A percentile compares a stretch with the other conserved stretches of the same genome.
phyloP scores from a whole-genome alignment of 2,888 invertebrate species.

The Drosophila acutilabella region DNA sequence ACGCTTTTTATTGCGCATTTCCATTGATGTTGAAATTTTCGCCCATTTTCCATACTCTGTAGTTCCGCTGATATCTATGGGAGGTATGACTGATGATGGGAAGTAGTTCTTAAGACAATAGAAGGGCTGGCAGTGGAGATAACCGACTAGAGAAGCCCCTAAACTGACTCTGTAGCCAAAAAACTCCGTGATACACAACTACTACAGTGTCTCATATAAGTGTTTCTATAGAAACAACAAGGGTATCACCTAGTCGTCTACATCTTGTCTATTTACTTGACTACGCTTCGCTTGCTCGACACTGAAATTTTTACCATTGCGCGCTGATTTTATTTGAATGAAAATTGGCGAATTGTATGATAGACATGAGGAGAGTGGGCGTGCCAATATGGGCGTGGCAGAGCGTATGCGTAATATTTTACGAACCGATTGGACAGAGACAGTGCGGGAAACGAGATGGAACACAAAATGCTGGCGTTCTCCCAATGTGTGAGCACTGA shows the following conservation, averaged over 20 bases:
- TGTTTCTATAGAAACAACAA: too few species aligned
- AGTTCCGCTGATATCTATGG: neutral
- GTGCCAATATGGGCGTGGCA: constrained; percentile 63
- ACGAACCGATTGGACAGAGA: constrained; percentile 13
- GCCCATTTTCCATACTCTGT: constrained; percentile 47
- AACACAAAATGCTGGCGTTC: constrained; percentile 29
- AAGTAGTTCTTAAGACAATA: neutral
- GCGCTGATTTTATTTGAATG: constrained; percentile 79
- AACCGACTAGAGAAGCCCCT: too few species aligned
- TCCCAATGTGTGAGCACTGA: constrained; percentile 31
- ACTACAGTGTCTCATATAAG: too few species aligned
- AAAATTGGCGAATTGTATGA: constrained; percentile 80
- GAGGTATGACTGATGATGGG: neutral
- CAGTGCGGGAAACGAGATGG: constrained; percentile 4
- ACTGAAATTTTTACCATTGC: constrained; percentile 43
- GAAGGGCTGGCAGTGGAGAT: too few species aligned
- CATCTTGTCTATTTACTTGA: constrained; percentile 15
- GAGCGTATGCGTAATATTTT: constrained; percentile 79
- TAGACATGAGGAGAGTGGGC: constrained; percentile 60
- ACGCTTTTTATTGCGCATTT: constrained; percentile 80
- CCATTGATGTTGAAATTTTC: constrained; percentile 78
- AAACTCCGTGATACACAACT: too few species aligned
- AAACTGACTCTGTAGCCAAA: too few species aligned
- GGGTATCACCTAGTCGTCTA: neutral
- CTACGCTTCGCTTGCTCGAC: constrained; percentile 22